Evolutionary conservation across 2,797 vertebrate species (phyloP).

Genomic region (Strix occidentalis): DNA sequence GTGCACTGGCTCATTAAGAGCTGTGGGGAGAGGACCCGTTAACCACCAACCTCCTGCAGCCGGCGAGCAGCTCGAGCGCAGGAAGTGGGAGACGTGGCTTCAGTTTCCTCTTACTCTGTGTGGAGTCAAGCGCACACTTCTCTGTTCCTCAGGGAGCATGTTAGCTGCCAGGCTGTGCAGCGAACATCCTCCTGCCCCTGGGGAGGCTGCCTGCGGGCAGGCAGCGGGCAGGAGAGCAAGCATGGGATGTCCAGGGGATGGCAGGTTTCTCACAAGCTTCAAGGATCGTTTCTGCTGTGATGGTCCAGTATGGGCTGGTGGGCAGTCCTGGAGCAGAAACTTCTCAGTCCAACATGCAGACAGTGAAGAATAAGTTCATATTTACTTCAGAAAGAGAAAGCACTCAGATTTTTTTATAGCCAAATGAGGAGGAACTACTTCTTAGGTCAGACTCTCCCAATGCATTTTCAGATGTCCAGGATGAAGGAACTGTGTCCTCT

Average conservation of each 20-base stretch:
- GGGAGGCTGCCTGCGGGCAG: background rate
- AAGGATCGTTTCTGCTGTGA: background rate
- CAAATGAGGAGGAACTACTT: background rate
- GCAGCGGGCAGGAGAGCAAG: background rate
- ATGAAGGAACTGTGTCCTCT: background rate
- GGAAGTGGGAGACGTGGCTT: background rate
- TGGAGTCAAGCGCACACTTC: background rate
- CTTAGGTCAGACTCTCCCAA: background rate
- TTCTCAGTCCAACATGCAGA: background rate
- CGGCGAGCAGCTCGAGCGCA: background rate
- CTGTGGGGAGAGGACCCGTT: background rate
- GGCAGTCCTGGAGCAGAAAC: background rate
- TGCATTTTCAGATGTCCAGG: background rate
- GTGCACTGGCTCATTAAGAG: background rate
- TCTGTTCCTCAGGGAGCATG: accelerated
- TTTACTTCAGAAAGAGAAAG: background rate
- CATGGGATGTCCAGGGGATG: accelerated
- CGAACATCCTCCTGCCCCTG: background rate
- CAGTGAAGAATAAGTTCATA: background rate
- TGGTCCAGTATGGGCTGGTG: background rate
- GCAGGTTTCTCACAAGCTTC: background rate
- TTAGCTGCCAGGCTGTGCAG: background rate
- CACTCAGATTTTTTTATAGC: background rate
- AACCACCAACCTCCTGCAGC: background rate
- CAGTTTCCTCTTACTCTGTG: background rate